Evolutionary conservation across 2,113 vertebrate genomes (phyloP), one percentile per base, ranked within the genome.

Genomic region (Labrus mixtus): DNA sequence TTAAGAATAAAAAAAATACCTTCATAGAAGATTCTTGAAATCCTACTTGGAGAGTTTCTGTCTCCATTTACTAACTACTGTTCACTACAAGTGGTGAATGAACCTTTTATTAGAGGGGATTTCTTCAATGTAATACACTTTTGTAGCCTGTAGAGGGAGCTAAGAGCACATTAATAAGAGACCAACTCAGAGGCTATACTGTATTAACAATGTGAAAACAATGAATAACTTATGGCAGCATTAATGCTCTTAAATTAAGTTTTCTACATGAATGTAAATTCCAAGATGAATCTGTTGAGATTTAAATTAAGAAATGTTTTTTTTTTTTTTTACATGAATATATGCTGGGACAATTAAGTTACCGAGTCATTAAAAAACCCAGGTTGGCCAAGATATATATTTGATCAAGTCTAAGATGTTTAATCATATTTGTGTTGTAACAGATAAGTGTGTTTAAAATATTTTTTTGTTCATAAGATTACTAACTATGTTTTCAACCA

Each of bases 121-220:
- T 6, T 19, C 36, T 1, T 3, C 4, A 0, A 0, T 79, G 81
- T 66, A 59, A 29, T 84, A 2, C 45, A 10, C 12, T 0, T 6
- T 0, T 20, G 11, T 7, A 0, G 36, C 55, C 92, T 17, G 10
- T 11, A 92, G 88, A 64, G 78, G 90, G 88, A 5, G 86, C 17
- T 72, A 88, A 29, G 87, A 20, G 53, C 66, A 53, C 53, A 86
- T 1, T 22, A 51, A 84, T 86, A 50, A 23, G 37, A 41, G 13
- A 58, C 12, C 10, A 33, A 51, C 13, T 5, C 6, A 45, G 29
- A 4, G 1, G 19, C 51, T 22, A n/a, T 0, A 10, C 19, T 3
- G 6, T 39, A 48, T 0, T 0, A 55, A 53, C 6, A 3, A 6
- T 17, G 36, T 59, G 20, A 23, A 46, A 59, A 37, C 6, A 2